phyloP scores from a whole-genome alignment of 1,140 invertebrate species.

The Stegodyphus mimosarum region DNA sequence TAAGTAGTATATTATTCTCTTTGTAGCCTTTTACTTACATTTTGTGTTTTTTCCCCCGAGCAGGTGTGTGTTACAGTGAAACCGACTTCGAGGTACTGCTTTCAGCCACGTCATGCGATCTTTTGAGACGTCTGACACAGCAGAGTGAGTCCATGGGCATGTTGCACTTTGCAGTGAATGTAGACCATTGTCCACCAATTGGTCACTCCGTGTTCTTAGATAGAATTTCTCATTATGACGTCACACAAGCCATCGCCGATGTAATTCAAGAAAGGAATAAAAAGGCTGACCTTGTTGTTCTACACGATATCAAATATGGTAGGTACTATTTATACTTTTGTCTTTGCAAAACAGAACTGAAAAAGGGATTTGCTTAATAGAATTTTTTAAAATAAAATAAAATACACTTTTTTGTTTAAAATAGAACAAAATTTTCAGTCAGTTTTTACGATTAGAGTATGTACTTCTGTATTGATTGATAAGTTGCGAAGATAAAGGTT shows the following conservation, averaged over 20 bases:
- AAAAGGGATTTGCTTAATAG: too few species aligned
- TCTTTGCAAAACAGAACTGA: too few species aligned
- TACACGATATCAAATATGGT: conserved; percentile 43
- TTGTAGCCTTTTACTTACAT: background rate
- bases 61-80: conserved; percentile 20
- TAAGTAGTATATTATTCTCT: background rate
- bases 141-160: conserved; percentile 13
- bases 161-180: conserved; percentile 37
- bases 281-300: conserved; percentile 22
- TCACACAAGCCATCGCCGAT: conserved; percentile 27
- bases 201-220: background rate
- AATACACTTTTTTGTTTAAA: too few species aligned
- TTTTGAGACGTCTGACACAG: background rate
- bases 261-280: conserved; percentile 9
- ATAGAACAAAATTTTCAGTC: too few species aligned
- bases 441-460: too few species aligned
- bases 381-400: too few species aligned
- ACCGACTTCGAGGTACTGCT: conserved; percentile 36
- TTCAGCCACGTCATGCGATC: conserved; percentile 40
- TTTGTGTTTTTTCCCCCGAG: background rate
- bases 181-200: conserved; percentile 1
- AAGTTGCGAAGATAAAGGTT: too few species aligned
- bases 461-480: too few species aligned
- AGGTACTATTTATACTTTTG: background rate
- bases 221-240: background rate